Conservation (phyloP, 2,113 vertebrate species). For the Plectropomus leopardus region DNA sequence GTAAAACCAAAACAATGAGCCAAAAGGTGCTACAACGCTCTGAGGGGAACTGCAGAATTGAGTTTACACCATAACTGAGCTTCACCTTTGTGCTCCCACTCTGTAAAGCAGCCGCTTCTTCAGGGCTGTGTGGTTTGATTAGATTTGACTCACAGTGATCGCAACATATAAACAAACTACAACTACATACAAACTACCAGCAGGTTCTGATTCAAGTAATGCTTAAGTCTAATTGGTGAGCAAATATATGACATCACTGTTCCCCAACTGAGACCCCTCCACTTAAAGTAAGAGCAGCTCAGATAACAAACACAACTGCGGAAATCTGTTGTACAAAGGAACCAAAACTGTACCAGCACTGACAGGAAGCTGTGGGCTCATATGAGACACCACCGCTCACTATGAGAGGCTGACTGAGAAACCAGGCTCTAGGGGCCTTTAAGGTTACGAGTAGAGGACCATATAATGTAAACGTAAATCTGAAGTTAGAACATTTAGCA, state of each 20-base stretch:
- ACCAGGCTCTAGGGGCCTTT: too few relatives aligned
- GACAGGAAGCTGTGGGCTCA: not conserved
- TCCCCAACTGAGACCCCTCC: not conserved
- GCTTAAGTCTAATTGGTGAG: not conserved
- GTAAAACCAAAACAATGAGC: too few relatives aligned
- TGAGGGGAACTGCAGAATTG: too few relatives aligned
- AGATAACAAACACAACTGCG: not conserved
- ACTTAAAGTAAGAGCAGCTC: not conserved
- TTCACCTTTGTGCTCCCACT: too few relatives aligned
- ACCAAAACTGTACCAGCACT: not conserved
- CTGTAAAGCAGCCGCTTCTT: too few relatives aligned
- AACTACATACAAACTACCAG: not conserved
- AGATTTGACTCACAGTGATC: not conserved
- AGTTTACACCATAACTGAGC: too few relatives aligned
- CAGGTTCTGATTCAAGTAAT: not conserved
- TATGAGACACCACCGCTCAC: not conserved
- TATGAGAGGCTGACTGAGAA: not conserved
- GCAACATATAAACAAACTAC: too few relatives aligned
- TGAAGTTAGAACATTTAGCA: not conserved
- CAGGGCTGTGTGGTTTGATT: not conserved
- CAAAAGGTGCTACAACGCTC: too few relatives aligned
- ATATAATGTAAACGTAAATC: too few relatives aligned
- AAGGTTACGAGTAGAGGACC: too few relatives aligned
- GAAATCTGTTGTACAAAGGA: too few relatives aligned
- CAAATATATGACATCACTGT: not conserved